phyloP scores from a whole-genome alignment of 1,140 invertebrate species.

The Pachypeltis micranthus region DNA sequence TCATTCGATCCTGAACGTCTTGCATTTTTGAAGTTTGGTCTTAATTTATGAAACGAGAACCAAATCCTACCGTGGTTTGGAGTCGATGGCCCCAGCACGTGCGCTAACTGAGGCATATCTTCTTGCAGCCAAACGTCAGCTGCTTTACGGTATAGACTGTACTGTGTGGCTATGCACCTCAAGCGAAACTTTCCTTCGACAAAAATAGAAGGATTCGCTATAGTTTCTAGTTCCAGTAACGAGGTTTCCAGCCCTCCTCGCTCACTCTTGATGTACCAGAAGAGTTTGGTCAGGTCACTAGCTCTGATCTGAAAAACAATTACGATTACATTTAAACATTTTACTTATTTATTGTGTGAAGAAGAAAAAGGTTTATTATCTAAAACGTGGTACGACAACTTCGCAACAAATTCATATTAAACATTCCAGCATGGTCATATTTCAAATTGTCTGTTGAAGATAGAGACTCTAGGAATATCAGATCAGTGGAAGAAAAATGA shows the following conservation, averaged over 20 bases:
- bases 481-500: too few relatives aligned
- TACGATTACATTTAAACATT: neutral
- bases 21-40: too few relatives aligned
- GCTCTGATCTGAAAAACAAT: constrained; percentile 11
- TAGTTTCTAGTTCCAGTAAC: constrained; percentile 34
- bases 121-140: constrained; percentile 35
- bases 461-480: too few relatives aligned
- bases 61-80: constrained; percentile 21
- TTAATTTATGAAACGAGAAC: too few relatives aligned
- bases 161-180: constrained; percentile 37
- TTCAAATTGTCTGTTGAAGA: too few relatives aligned
- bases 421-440: too few relatives aligned
- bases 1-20: too few relatives aligned
- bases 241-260: constrained; percentile 19
- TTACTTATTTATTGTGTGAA: too few relatives aligned
- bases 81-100: constrained; percentile 36
- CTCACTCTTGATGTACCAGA: constrained; percentile 12
- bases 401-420: too few relatives aligned
- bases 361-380: too few relatives aligned
- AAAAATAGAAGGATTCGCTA: constrained; percentile 32
- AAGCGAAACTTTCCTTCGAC: constrained; percentile 35
- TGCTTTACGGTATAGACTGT: constrained; percentile 33
- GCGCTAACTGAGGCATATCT: constrained; percentile 36
- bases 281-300: constrained; percentile 10
- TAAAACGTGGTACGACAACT: too few relatives aligned